Conservation (phyloP, 2,888 invertebrate species). For the Nasonovia ribisnigri region DNA sequence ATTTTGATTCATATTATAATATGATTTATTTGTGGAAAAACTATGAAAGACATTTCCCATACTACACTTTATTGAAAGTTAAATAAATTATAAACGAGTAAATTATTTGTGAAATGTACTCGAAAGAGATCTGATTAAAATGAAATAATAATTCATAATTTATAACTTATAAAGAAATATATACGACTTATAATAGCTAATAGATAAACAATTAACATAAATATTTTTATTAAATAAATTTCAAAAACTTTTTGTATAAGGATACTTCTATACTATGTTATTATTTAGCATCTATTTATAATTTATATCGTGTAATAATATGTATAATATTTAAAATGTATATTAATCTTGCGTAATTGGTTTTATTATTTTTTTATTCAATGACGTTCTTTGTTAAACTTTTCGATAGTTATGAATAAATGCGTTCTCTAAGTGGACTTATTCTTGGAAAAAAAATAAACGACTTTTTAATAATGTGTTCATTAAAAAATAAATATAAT, state of each 20-base stretch:
- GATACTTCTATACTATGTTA: neutral
- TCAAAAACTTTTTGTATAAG: neutral
- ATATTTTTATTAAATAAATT: neutral
- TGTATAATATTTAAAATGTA: neutral
- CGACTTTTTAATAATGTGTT: neutral
- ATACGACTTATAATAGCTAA: neutral
- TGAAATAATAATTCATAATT: neutral
- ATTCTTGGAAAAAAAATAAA: neutral
- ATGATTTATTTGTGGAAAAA: too few species aligned
- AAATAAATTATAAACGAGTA: too few species aligned
- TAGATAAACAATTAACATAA: neutral
- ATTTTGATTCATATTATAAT: too few species aligned
- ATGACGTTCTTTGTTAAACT: neutral
- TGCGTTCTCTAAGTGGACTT: neutral
- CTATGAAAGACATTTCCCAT: too few species aligned
- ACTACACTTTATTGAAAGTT: too few species aligned
- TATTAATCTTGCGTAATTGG: neutral
- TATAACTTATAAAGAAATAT: neutral
- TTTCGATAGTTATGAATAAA: neutral
- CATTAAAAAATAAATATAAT: neutral
- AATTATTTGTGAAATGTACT: neutral
- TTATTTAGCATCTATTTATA: neutral
- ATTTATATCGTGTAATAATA: neutral
- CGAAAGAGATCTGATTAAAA: neutral
- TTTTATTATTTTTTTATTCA: neutral